phyloP scores from a whole-genome alignment of 2,113 vertebrate species.

The Engraulis encrasicolus region DNA sequence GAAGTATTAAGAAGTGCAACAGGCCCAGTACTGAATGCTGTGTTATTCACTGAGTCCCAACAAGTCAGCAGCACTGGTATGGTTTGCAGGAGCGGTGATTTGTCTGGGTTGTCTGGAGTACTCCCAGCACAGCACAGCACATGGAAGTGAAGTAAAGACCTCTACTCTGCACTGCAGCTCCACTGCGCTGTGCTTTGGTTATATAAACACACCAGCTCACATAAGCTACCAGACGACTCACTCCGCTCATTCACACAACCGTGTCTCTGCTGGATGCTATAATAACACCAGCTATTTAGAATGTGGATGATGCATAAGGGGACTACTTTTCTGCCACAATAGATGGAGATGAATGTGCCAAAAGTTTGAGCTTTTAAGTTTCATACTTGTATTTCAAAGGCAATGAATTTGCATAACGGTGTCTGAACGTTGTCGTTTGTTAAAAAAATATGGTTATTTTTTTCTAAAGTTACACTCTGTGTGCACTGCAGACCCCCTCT shows the following conservation, averaged over 20 bases:
- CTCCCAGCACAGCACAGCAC: constrained; percentile 1
- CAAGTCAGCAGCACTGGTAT: neutral
- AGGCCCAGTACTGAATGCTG: neutral
- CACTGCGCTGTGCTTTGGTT: neutral
- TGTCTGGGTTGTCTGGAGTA: constrained; percentile 1
- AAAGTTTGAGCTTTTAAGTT: neutral
- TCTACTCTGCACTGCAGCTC: neutral
- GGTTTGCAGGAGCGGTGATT: neutral
- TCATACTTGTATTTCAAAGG: neutral
- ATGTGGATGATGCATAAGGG: no score
- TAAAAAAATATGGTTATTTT: no score
- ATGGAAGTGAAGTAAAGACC: no score
- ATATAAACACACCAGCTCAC: neutral
- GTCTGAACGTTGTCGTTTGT: no score
- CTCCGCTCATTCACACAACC: neutral
- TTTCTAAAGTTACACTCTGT: no score
- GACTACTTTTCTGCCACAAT: neutral
- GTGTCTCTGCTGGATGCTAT: no score
- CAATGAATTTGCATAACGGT: no score
- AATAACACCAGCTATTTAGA: no score
- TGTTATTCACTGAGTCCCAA: neutral
- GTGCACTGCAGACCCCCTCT: no score
- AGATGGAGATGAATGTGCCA: neutral
- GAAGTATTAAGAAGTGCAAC: no score
- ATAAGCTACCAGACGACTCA: neutral